Evolutionary conservation across 1,140 invertebrate genomes (phyloP), one percentile per base, ranked within the genome.

Genomic region (Conus betulinus): DNA sequence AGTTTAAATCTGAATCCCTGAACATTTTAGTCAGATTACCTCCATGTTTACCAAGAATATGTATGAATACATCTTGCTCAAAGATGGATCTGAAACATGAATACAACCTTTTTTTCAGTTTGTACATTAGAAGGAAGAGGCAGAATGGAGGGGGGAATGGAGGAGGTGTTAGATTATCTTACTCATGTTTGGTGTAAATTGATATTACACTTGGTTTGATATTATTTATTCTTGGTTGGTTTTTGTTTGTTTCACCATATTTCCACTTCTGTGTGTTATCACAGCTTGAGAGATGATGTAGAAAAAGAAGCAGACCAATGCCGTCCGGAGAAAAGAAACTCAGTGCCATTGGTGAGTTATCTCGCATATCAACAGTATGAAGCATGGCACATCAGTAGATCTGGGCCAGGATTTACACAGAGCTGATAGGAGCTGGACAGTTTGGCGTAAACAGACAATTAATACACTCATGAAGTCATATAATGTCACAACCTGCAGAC

Each of bases 331-430:
- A 17, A 78, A 87, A 52, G 25, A 79, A 87, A 55, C 10, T 87
- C 25, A 87, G 74, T 79, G 85, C 85, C 85, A 51, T 87, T 57
- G 85, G 85, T 87, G 25, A 87, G 85, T 55, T 25, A 6, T 11
- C 53, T 55, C 4, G 25, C n/a, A n/a, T n/a, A 25, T 8, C 57
- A 39, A 25, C 20, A 3, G 15, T 52, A 85, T 51, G 39, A 39
- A 39, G 39, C 3, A 39, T 39, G 39, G 39, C 39, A 3, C 39
- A 39, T 39, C 39, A 1, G 39, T 39, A 39, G 39, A 39, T 39
- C 39, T 39, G 39, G 39, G 39, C 39, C 39, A 39, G 39, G 39
- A 39, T 39, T 39, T 39, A 39, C 39, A 39, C 39, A 39, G 39
- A 39, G 39, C 39, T 39, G 3, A 39, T 39, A 39, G 39, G 71